Conservation (phyloP, 2,113 vertebrate genomes). For the Malurus melanocephalus region DNA sequence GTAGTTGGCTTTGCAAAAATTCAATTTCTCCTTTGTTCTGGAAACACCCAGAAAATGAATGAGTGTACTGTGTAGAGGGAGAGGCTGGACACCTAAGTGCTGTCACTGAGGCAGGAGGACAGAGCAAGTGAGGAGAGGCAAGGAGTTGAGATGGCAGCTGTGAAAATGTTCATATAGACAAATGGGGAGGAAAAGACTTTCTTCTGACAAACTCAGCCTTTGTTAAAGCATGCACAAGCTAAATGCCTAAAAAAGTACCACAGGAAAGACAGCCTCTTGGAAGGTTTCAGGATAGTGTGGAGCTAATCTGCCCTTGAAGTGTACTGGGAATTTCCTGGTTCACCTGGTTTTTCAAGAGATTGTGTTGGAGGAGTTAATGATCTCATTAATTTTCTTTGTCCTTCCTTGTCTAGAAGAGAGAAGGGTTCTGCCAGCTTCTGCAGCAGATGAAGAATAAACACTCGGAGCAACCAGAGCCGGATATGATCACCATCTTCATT, state of each 20-base stretch:
- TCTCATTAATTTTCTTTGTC: background rate
- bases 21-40: background rate
- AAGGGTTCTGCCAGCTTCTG: slow-evolving; percentile 95
- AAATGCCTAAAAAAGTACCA: background rate
- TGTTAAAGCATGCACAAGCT: background rate
- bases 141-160: background rate
- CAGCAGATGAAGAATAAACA: slow-evolving; percentile 99
- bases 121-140: background rate
- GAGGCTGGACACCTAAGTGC: background rate
- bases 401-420: slow-evolving; percentile 83
- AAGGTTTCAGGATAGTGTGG: background rate
- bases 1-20: background rate
- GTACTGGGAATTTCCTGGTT: background rate
- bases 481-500: slow-evolving; percentile 96
- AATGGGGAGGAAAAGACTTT: background rate
- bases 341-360: slow-evolving; percentile 9
- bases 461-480: slow-evolving; percentile 90
- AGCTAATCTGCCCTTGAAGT: background rate
- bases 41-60: background rate
- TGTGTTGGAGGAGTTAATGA: background rate
- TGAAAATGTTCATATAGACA: background rate
- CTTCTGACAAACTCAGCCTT: background rate
- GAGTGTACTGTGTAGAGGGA: background rate
- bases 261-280: background rate
- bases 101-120: background rate